Percentiles rank a stretch among this genome's conserved stretches.
Evolutionary conservation across 2,888 invertebrate species (phyloP).

Genomic region (Athalia cordata): DNA sequence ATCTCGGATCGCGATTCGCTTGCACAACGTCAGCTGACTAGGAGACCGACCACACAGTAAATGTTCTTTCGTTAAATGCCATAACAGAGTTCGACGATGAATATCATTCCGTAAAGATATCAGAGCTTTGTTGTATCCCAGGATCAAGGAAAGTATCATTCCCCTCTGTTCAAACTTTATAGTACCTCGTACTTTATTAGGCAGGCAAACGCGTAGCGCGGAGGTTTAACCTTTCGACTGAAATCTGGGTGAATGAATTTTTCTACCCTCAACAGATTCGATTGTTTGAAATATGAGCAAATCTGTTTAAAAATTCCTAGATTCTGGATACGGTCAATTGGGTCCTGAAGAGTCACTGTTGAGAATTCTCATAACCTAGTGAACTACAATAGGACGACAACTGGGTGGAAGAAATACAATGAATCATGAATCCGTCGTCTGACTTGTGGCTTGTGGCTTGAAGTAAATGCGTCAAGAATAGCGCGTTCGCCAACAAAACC

Average conservation of each 20-base stretch:
- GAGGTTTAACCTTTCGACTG: neutral
- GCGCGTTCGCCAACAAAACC: constrained; percentile 50
- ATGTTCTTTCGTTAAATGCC: constrained; percentile 40
- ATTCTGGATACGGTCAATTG: constrained; percentile 18
- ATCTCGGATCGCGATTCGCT: constrained; percentile 63
- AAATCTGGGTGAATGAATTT: no score
- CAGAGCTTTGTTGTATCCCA: constrained; percentile 14
- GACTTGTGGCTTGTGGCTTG: constrained; percentile 57
- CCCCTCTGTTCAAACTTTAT: neutral
- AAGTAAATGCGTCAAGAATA: constrained; percentile 42
- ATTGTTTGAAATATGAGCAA: constrained; percentile 1
- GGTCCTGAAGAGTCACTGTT: neutral
- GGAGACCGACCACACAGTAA: constrained; percentile 29
- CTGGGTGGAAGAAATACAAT: constrained; percentile 60
- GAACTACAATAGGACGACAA: constrained; percentile 64
- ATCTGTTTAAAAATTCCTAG: neutral
- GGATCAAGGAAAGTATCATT: constrained; percentile 14
- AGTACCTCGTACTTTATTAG: neutral
- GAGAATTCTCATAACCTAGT: constrained; percentile 64
- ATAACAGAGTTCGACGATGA: constrained; percentile 35
- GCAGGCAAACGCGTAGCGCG: neutral
- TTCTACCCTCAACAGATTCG: neutral
- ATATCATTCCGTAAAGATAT: constrained; percentile 41
- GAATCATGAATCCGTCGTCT: constrained; percentile 60
- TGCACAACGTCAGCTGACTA: constrained; percentile 58